Evolutionary conservation across 1,140 invertebrate species (phyloP).

Genomic region (Cotesia chilonis): DNA sequence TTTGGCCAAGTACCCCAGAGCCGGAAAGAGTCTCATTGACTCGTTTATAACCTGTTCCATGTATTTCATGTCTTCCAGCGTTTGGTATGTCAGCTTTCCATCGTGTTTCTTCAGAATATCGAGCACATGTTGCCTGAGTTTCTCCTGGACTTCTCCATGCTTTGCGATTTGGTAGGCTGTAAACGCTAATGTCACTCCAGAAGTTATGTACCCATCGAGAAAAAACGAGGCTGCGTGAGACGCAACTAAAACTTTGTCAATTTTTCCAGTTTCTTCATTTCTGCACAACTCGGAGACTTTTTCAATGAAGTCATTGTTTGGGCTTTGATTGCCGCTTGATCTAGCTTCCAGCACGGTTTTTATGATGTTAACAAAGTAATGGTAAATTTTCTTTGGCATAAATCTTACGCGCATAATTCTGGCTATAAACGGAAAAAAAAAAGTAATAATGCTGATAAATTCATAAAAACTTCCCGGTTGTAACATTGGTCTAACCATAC

Average conservation of each 20-base stretch:
- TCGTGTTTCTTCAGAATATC: slow-evolving; percentile 62
- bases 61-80: slow-evolving; percentile 67
- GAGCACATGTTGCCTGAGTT: slow-evolving; percentile 62
- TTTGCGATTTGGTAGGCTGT: slow-evolving; percentile 50
- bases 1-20: slow-evolving; percentile 47
- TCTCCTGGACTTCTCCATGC: slow-evolving; percentile 63
- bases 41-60: slow-evolving; percentile 67
- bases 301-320: slow-evolving; percentile 46
- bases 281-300: slow-evolving; percentile 37
- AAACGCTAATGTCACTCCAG: slow-evolving; percentile 55
- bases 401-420: slow-evolving; percentile 10
- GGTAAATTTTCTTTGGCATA: slow-evolving; percentile 29
- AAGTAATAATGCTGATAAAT: slow-evolving; percentile 1
- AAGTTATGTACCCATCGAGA: slow-evolving; percentile 66
- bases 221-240: slow-evolving; percentile 49
- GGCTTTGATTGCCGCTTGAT: background rate
- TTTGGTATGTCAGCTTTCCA: slow-evolving; percentile 67
- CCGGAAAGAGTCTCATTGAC: slow-evolving; percentile 57
- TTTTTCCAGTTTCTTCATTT: slow-evolving; percentile 41
- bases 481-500: slow-evolving; percentile 44
- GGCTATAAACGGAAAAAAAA: slow-evolving; percentile 23
- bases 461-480: slow-evolving; percentile 10
- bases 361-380: slow-evolving; percentile 36
- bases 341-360: slow-evolving; percentile 26
- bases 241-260: slow-evolving; percentile 34